phyloP scores from a whole-genome alignment of 2,113 vertebrate species.

The Toxostoma redivivum region DNA sequence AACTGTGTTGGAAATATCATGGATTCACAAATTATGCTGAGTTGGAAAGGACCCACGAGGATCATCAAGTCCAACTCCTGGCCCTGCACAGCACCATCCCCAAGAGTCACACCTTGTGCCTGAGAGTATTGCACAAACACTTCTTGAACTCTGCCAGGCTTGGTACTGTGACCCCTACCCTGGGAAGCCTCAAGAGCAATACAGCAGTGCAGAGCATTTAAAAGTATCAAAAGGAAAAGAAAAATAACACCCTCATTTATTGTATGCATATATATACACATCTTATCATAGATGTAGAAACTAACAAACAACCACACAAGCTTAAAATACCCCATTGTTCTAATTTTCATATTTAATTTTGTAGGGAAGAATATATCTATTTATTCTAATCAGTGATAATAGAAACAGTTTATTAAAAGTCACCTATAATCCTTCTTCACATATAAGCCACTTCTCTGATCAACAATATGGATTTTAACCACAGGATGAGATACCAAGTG shows the following conservation, averaged over 20 bases:
- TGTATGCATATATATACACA: background rate
- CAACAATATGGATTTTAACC: conserved; percentile 92
- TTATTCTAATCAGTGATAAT: background rate
- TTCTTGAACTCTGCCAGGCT: background rate
- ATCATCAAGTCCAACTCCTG: background rate
- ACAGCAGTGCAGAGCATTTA: background rate
- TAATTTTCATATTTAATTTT: background rate
- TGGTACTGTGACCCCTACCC: background rate
- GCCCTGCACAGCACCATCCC: background rate
- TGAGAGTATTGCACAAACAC: background rate
- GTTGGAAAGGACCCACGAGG: background rate
- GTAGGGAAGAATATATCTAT: background rate
- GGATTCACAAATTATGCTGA: background rate
- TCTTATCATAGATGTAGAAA: background rate
- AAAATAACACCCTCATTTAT: background rate
- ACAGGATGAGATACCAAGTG: conserved; percentile 87
- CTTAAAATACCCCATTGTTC: background rate
- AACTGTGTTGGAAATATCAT: background rate
- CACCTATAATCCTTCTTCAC: conserved; percentile 91
- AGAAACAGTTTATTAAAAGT: conserved; percentile 33
- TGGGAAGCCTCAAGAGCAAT: fast-evolving
- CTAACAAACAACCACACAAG: fast-evolving
- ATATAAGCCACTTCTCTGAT: conserved; percentile 85
- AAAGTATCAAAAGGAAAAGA: background rate
- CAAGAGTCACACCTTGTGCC: background rate